Evolutionary conservation across 2,797 vertebrate species (phyloP), one percentile per base, ranked within the genome.

Genomic region (Enteromius radiatus): DNA sequence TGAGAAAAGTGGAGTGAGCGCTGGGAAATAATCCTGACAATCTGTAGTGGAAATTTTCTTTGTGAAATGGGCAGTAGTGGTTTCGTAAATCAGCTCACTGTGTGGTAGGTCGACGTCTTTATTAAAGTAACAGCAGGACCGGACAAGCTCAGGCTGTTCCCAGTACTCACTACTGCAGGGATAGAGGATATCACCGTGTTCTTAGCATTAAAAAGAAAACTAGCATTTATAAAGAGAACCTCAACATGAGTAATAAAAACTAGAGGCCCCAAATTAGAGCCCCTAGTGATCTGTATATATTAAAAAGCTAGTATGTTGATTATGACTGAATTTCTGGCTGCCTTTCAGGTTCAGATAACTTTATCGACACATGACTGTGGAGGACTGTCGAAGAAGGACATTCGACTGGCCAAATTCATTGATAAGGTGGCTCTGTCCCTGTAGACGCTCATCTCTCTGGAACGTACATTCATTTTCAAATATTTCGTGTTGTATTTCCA

Each of bases 321-420:
- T 1, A 28, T 41, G 11, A 54, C 31, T 8, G 11, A 28, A 7
- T 82, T 31, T 38, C 12, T 76, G 3, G 19, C 14, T 84, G 10
- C 63, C 85, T 82, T 77, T 56, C 91, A 99, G 98, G 97, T 99
- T 87, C 97, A 97, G 90, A 96, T 99, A 84, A 99, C 98, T 9
- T 87, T 99, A 87, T 96, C 95, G 1, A 98, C 97, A 1, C 97
- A 99, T 0, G 96, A 97, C 92, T 96, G 94, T 0, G 96, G 96
- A 36, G 96, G 95, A 4, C 90, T 99, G 84, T 97, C 96, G 21
- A 96, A 95, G 84, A 95, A 95, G 84, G 97, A 98, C 6, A 92
- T 98, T 88, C 96, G 95, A 87, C 91, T 99, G 93, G 98, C 98
- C 76, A 96, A 96, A 86, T 99, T 98, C 79, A 98, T 99, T 43